Evolutionary conservation across 2,797 vertebrate species (phyloP), one percentile per base, ranked within the genome.

Genomic region (Pipistrellus kuhlii): DNA sequence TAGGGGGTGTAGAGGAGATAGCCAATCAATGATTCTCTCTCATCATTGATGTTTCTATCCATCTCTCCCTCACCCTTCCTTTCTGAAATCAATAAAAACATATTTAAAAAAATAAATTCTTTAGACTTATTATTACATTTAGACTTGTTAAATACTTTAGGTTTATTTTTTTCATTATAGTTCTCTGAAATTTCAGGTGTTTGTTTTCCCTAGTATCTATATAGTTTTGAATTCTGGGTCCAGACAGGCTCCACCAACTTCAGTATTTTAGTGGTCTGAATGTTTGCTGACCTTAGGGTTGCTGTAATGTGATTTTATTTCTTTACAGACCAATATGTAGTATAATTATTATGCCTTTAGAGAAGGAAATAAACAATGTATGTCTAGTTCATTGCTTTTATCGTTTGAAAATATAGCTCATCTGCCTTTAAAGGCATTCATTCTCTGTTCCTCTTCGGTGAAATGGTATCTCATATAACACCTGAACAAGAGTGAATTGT

Each of bases 361-460:
- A 80, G 20, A 7, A 68, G 6, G 27, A 83, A 95, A 77, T 90
- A 94, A 96, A 75, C 13, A 93, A 41, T 2, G 0, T 44, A n/a
- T 59, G n/a, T 66, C 8, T 51, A 73, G 35, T 83, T 96, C 85
- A 89, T 18, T 95, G 71, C 27, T 81, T 95, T 83, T 57, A 83
- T 20, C 76, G 13, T 68, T 92, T 93, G 81, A 95, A 95, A 93
- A 89, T 72, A 88, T 35, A 91, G 44, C 46, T 93, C 27, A 73
- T 8, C 51, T 94, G 27, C 8, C 44, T 96, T 94, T 38, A 82
- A 77, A 84, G 38, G 94, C n/a, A 75, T 92, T 95, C 90, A 88
- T 94, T 89, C 71, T 91, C 81, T 83, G 20, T 62, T 59, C 20
- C 23, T 59, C 3, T 86, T 87, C 80, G 90, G 44, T 92, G 72